Conservation (phyloP, 2,797 vertebrate genomes). For the Cuniculus paca region DNA sequence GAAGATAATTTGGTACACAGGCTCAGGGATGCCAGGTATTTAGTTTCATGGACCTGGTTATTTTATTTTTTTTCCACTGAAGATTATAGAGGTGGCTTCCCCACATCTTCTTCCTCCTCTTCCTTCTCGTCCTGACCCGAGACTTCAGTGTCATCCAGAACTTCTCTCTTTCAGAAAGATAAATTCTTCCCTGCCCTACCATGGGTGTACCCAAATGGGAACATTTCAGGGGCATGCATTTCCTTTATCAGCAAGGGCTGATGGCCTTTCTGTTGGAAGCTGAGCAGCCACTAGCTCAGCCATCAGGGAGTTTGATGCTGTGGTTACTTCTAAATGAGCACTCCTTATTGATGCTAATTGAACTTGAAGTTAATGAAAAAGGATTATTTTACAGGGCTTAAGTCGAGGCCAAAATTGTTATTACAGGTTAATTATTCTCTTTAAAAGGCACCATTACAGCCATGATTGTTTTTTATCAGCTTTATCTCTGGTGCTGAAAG, state of each 20-base stretch:
- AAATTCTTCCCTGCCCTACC: neutral
- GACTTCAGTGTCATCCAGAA: neutral
- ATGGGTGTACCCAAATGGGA: neutral
- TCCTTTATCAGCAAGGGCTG: neutral
- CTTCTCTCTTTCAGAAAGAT: neutral
- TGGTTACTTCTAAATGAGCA: constrained; percentile 83
- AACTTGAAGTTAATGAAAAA: constrained; percentile 90
- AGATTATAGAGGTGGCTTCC: neutral
- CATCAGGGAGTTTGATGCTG: constrained; percentile 63
- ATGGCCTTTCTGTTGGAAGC: neutral
- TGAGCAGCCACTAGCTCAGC: constrained; percentile 31
- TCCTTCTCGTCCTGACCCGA: neutral
- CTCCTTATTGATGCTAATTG: constrained; percentile 89
- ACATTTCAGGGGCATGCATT: neutral
- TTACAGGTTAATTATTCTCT: constrained; percentile 90
- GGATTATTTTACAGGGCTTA: constrained; percentile 88
- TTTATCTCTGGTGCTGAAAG: constrained; percentile 81
- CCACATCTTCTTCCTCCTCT: neutral
- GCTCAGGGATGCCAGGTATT: neutral
- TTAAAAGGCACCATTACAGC: constrained; percentile 87
- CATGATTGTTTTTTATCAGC: constrained; percentile 87
- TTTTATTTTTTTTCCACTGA: neutral
- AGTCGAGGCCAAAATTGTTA: constrained; percentile 87
- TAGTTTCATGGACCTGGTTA: neutral
- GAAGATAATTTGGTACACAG: neutral